Conservation (phyloP, 2,797 vertebrate genomes). For the Myotis myotis region DNA sequence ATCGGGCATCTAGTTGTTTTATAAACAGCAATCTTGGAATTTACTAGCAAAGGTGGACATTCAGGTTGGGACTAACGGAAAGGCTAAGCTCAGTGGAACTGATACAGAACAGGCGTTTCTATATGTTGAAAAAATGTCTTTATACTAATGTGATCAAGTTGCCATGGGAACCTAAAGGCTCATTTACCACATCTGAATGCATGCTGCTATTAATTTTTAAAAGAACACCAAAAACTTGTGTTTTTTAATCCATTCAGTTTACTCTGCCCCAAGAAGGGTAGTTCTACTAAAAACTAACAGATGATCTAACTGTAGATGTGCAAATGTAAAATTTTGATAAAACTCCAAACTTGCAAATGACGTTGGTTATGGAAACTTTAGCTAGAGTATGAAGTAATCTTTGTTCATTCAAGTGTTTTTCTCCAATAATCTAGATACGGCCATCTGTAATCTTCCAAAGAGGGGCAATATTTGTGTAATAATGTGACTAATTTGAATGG, state of each 20-base stretch:
- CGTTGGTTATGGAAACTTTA: slow-evolving; percentile 8
- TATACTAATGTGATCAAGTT: slow-evolving; percentile 28
- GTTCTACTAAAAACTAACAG: slow-evolving; percentile 31
- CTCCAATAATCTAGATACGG: not conserved
- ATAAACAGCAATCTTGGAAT: not conserved
- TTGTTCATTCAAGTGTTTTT: slow-evolving; percentile 12
- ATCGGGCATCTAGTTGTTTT: not conserved
- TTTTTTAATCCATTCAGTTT: not conserved
- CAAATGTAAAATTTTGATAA: slow-evolving; percentile 23
- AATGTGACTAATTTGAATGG: not conserved
- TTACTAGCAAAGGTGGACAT: not conserved
- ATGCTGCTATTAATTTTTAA: slow-evolving; percentile 13
- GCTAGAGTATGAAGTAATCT: not conserved
- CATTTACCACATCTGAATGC: not conserved
- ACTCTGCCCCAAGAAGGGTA: not conserved
- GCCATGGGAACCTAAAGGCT: slow-evolving; percentile 26
- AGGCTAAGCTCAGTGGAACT: not conserved
- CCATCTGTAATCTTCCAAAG: not conserved
- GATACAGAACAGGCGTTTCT: not conserved
- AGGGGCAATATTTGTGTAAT: not conserved
- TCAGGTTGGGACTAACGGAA: not conserved
- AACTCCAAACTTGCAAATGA: not conserved
- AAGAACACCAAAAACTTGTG: not conserved
- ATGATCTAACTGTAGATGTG: not conserved
- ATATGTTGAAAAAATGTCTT: not conserved